Conservation (phyloP, 2,888 invertebrate genomes). For the Geotrupes spiniger region DNA sequence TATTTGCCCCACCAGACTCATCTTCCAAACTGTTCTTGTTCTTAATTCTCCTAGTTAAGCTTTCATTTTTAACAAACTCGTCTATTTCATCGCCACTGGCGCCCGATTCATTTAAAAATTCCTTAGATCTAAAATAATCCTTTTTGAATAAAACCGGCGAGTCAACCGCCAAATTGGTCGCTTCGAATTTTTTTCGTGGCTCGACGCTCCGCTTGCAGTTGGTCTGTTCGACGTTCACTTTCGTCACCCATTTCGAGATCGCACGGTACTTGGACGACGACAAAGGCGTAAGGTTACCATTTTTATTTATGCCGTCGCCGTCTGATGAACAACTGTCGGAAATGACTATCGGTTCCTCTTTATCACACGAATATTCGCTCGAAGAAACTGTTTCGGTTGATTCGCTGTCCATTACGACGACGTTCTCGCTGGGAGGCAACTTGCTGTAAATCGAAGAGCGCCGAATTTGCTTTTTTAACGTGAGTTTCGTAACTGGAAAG, state of each 20-base stretch:
- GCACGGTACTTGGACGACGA: slow-evolving; percentile 7
- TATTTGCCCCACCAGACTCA: no score
- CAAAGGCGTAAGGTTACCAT: not conserved
- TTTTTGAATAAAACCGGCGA: no score
- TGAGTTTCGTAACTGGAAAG: slow-evolving; percentile 10
- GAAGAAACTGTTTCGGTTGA: slow-evolving; percentile 8
- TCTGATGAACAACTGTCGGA: not conserved
- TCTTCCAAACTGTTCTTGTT: not conserved
- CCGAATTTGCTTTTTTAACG: slow-evolving; percentile 8
- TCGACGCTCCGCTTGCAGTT: not conserved
- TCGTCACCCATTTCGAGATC: slow-evolving; percentile 12
- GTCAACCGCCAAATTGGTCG: no score
- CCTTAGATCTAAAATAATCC: slow-evolving; percentile 32
- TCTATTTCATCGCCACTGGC: not conserved
- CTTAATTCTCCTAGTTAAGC: not conserved
- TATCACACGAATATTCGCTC: not conserved
- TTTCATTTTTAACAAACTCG: not conserved
- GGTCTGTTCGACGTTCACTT: slow-evolving; percentile 8
- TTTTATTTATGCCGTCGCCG: not conserved
- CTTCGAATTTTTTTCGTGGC: no score
- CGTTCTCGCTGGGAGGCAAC: not conserved
- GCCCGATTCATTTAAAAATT: slow-evolving; percentile 29
- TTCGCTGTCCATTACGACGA: slow-evolving; percentile 9
- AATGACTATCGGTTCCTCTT: not conserved
- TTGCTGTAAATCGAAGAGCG: slow-evolving; percentile 18